Percentiles rank a stretch among this genome's conserved stretches.
These are phyloP conservation scores for Crocodylus rhombifer DNA, from an alignment of 2,797 vertebrate species.

Conservation along the genomic window DNA sequence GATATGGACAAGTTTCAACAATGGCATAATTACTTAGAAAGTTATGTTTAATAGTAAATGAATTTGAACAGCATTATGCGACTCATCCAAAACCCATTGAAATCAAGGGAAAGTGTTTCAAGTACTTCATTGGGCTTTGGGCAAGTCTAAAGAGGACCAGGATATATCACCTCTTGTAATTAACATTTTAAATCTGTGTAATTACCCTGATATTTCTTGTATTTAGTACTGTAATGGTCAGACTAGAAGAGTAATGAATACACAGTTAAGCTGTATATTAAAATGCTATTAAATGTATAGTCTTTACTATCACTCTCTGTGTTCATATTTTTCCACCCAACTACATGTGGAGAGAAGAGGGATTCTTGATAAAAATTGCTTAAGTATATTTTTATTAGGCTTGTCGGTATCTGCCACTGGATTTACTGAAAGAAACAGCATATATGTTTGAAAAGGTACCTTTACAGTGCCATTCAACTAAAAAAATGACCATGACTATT, in stretches of 20 bases:
- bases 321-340: conserved; percentile 26
- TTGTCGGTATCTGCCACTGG: background rate
- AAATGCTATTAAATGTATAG: conserved; percentile 68
- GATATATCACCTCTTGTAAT: conserved; percentile 29
- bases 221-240: conserved; percentile 63
- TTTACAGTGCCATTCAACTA: background rate
- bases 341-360: background rate
- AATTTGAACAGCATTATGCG: conserved; percentile 55
- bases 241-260: conserved; percentile 53
- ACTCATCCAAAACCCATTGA: conserved; percentile 22
- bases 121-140: conserved; percentile 48
- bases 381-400: background rate
- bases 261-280: conserved; percentile 65
- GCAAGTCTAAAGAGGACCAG: conserved; percentile 38
- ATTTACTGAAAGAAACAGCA: background rate
- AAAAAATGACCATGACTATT: background rate
- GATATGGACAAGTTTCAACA: conserved; percentile 32
- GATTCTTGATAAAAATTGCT: background rate
- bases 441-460: background rate
- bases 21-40: conserved; percentile 54
- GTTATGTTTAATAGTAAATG: conserved; percentile 50
- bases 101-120: conserved; percentile 25
- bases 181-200: conserved; percentile 53
- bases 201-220: conserved; percentile 47
- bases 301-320: conserved; percentile 66